A percentile compares a stretch with the other conserved stretches of the same genome.
Evolutionary conservation across 2,113 vertebrate genomes (phyloP).

Genomic region (Hydrolagus affinis): DNA sequence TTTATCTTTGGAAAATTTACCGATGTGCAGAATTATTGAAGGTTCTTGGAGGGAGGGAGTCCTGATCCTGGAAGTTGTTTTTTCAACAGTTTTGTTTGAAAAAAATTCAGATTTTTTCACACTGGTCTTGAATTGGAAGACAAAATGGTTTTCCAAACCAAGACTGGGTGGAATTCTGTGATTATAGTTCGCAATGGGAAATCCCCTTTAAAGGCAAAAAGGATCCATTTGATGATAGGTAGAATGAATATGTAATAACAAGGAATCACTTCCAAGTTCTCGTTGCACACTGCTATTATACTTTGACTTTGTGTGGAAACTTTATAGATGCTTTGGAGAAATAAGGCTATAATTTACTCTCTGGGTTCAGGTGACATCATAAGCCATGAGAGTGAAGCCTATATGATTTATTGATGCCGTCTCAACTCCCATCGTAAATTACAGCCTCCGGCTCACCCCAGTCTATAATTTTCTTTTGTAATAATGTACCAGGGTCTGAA

Average conservation of each 20-base stretch:
- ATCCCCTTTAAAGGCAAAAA: neutral
- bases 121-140: too few relatives aligned
- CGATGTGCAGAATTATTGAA: too few relatives aligned
- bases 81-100: too few relatives aligned
- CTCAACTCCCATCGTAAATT: constrained; percentile 6
- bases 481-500: neutral
- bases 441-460: constrained; percentile 5
- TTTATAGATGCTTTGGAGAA: neutral
- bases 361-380: neutral
- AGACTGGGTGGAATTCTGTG: too few relatives aligned
- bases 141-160: too few relatives aligned
- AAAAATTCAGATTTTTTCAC: too few relatives aligned
- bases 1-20: too few relatives aligned
- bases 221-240: neutral
- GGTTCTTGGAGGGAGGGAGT: too few relatives aligned
- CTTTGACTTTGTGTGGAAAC: neutral
- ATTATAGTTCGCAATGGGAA: neutral
- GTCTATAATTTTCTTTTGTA: constrained; percentile 20
- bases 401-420: neutral
- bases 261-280: neutral
- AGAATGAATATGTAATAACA: neutral
- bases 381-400: constrained; percentile 2
- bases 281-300: neutral
- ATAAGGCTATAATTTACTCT: constrained; percentile 6
- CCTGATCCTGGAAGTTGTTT: too few relatives aligned